phyloP scores from a whole-genome alignment of 2,888 invertebrate genomes.

The Mongoloraphidia duomilia region DNA sequence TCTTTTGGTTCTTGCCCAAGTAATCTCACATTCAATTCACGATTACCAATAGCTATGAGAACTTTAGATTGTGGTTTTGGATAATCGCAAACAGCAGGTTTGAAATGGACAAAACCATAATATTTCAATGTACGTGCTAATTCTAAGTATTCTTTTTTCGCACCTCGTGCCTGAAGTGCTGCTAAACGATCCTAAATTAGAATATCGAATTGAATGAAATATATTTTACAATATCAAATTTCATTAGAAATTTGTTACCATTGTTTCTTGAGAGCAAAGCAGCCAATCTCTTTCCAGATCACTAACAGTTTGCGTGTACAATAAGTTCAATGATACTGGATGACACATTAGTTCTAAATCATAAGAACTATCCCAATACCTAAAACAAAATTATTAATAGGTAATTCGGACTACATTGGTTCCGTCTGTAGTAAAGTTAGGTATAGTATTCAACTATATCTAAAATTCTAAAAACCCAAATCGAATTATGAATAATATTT shows the following conservation, averaged over 20 bases:
- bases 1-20: constrained; percentile 44
- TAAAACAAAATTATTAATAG: constrained; percentile 24
- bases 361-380: constrained; percentile 79
- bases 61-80: constrained; percentile 52
- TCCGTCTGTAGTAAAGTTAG: background rate
- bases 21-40: constrained; percentile 63
- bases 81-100: constrained; percentile 61
- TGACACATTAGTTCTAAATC: constrained; percentile 74
- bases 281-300: constrained; percentile 85
- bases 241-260: background rate
- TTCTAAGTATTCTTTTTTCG: constrained; percentile 81
- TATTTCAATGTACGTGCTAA: constrained; percentile 69
- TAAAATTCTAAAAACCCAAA: background rate
- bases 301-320: constrained; percentile 75
- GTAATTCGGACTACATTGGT: background rate
- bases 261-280: constrained; percentile 48
- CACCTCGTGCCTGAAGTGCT: constrained; percentile 56
- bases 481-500: constrained; percentile 1
- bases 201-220: background rate
- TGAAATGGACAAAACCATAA: constrained; percentile 79
- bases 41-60: constrained; percentile 69
- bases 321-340: constrained; percentile 66
- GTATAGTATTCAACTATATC: background rate
- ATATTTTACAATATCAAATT: background rate
- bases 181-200: constrained; percentile 39